Conservation (phyloP, 2,113 vertebrate genomes). For the Corythornis cristatus region DNA sequence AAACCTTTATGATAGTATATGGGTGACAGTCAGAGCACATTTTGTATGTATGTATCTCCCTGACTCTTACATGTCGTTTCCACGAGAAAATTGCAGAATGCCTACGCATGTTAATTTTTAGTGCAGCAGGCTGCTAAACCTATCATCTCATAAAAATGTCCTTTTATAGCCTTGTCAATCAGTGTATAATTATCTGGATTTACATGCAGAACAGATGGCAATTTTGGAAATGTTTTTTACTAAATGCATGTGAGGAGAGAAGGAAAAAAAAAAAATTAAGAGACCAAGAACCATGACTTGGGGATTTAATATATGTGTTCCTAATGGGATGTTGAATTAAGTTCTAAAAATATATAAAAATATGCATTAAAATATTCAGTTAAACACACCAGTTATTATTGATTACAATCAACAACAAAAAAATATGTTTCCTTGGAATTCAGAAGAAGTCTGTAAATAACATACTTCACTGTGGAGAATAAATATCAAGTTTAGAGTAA, state of each 20-base stretch:
- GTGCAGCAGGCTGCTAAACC: conserved; percentile 23
- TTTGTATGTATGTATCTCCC: background rate
- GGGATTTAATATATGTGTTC: conserved; percentile 34
- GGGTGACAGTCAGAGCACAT: background rate
- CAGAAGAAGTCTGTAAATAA: background rate
- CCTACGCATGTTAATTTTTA: conserved; percentile 50
- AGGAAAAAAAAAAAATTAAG: background rate
- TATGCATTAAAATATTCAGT: background rate
- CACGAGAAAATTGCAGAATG: conserved; percentile 51
- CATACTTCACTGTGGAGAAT: background rate
- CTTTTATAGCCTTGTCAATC: conserved; percentile 69
- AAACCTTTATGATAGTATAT: background rate
- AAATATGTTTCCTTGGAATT: background rate
- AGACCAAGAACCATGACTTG: conserved; percentile 9
- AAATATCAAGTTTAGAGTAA: background rate
- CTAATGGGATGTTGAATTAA: background rate
- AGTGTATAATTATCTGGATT: conserved; percentile 65
- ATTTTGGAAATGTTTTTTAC: conserved; percentile 61
- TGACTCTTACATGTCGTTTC: conserved; percentile 28
- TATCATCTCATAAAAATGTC: conserved; percentile 43
- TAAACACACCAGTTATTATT: background rate
- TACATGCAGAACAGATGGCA: conserved; percentile 63
- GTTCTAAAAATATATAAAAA: conserved; percentile 31
- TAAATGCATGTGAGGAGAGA: background rate
- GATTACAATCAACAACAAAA: background rate